Conservation (phyloP, 2,888 invertebrate genomes). For the Scaptomyza flava region DNA sequence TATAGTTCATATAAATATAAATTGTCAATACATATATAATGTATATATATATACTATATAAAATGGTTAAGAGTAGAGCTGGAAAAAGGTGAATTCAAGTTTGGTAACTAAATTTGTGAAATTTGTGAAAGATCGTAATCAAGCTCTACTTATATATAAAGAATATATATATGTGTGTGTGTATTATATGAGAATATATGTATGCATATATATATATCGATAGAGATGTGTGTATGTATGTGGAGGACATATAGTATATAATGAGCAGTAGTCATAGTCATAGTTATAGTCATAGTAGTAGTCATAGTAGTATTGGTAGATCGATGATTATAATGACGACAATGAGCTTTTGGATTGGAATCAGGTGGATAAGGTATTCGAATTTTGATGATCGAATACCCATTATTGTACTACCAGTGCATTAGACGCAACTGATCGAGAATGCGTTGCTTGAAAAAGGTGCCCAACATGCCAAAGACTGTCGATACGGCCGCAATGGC, state of each 20-base stretch:
- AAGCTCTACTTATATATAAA: slow-evolving; percentile 39
- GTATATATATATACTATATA: neutral
- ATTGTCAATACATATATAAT: slow-evolving; percentile 6
- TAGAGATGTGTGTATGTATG: neutral
- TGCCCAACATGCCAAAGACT: slow-evolving; percentile 84
- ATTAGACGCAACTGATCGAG: slow-evolving; percentile 84
- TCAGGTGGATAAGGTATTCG: slow-evolving; percentile 59
- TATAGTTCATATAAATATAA: slow-evolving; percentile 28
- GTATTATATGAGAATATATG: slow-evolving; percentile 45
- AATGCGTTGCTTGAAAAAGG: slow-evolving; percentile 84
- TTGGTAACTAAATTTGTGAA: neutral
- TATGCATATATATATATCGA: slow-evolving; percentile 22
- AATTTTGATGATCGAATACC: slow-evolving; percentile 49
- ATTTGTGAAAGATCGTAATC: neutral
- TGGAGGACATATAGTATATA: slow-evolving; percentile 25
- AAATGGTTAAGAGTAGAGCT: slow-evolving; percentile 34
- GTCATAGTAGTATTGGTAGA: neutral
- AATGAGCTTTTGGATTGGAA: neutral
- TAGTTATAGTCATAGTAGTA: slow-evolving; percentile 10
- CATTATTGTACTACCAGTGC: slow-evolving; percentile 85
- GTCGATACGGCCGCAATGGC: slow-evolving; percentile 84
- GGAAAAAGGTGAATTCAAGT: slow-evolving; percentile 19
- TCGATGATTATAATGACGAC: no score
- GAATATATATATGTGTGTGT: slow-evolving; percentile 41
- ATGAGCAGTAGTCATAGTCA: neutral